Percentiles rank a stretch among this genome's conserved stretches.
These are phyloP conservation scores for Pantherophis alleghaniensis DNA, from an alignment of 2,797 vertebrate species.

Conservation along the genomic window DNA sequence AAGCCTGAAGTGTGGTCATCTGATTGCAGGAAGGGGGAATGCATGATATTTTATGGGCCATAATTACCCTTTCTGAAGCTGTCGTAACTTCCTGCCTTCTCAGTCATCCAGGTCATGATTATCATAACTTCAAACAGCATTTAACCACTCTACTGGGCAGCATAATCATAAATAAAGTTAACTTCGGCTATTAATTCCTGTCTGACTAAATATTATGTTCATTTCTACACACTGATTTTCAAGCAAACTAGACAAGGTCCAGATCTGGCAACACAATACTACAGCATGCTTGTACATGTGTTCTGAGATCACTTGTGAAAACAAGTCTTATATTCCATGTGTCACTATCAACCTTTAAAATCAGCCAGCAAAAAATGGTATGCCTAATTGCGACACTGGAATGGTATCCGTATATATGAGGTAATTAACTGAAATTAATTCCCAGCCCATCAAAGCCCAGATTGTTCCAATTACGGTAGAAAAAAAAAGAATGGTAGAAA, in stretches of 20 bases:
- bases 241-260: conserved; percentile 25
- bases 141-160: conserved; percentile 5
- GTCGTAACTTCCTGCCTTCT: background rate
- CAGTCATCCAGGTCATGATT: background rate
- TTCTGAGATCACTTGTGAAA: conserved; percentile 31
- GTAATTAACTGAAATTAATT: conserved; percentile 25
- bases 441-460: conserved; percentile 1
- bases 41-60: background rate
- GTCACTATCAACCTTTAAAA: conserved; percentile 31
- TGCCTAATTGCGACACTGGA: conserved; percentile 48
- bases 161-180: conserved; percentile 11
- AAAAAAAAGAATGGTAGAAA: background rate
- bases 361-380: conserved; percentile 37
- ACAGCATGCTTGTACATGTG: conserved; percentile 31
- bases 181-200: conserved; percentile 11
- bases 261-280: conserved; percentile 9
- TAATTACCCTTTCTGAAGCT: background rate
- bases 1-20: background rate
- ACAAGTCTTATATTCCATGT: conserved; percentile 35
- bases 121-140: background rate
- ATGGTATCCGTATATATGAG: conserved; percentile 28
- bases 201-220: background rate
- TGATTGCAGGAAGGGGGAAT: background rate
- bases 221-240: conserved; percentile 9
- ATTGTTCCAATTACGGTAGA: background rate